Evolutionary conservation across 2,797 vertebrate species (phyloP).

Genomic region (Bradypus variegatus): DNA sequence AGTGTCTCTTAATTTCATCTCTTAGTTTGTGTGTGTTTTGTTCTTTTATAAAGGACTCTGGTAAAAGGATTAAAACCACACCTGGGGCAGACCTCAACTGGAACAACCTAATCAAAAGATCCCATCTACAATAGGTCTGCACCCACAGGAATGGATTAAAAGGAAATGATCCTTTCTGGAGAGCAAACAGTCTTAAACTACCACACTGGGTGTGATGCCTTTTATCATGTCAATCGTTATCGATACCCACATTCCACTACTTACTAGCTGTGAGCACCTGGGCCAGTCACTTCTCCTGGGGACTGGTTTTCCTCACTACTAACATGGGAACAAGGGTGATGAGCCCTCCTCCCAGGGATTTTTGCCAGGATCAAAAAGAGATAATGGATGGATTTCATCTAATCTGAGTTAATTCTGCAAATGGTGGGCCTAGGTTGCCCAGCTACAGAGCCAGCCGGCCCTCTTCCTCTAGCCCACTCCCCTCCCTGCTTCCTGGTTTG

Average conservation of each 20-base stretch:
- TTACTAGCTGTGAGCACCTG: background rate
- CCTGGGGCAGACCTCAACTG: no score
- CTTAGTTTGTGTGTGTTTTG: no score
- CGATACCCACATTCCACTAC: background rate
- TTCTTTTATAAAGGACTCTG: no score
- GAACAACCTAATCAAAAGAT: no score
- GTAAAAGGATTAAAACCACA: no score
- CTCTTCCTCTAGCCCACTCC: background rate
- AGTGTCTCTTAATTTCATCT: no score
- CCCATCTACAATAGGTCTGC: no score
- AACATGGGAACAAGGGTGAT: background rate
- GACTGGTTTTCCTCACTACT: background rate
- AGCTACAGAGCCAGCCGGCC: background rate
- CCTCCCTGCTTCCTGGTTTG: background rate
- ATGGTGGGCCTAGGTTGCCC: background rate
- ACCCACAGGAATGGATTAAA: no score
- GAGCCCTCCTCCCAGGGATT: background rate
- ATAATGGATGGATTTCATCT: background rate
- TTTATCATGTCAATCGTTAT: background rate
- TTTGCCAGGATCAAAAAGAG: constrained; percentile 20
- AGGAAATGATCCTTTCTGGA: no score
- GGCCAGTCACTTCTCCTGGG: background rate
- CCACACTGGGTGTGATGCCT: background rate
- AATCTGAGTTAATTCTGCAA: constrained; percentile 1
- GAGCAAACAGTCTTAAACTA: no score